phyloP scores from a whole-genome alignment of 2,113 vertebrate species.

The Microtus richardsoni region DNA sequence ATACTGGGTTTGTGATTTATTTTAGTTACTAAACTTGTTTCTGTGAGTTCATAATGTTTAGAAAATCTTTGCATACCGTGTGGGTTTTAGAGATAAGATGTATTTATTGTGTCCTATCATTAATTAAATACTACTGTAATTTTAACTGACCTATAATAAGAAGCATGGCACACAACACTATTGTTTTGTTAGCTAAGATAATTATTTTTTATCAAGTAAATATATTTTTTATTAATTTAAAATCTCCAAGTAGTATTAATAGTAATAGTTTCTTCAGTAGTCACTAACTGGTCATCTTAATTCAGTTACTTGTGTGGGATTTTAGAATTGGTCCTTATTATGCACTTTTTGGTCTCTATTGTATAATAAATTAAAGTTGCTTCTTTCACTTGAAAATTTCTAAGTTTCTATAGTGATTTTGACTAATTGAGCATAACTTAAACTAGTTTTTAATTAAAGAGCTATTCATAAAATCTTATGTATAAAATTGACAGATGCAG shows the following conservation, averaged over 20 bases:
- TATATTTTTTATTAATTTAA: slow-evolving; percentile 36
- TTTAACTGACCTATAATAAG: not conserved
- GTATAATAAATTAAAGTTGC: slow-evolving; percentile 45
- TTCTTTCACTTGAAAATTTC: slow-evolving; percentile 48
- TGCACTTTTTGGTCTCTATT: not conserved
- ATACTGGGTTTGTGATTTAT: not conserved
- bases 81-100: not conserved
- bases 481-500: slow-evolving; percentile 23
- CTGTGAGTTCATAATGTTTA: not conserved
- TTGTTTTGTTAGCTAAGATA: slow-evolving; percentile 23
- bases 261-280: slow-evolving; percentile 16
- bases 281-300: slow-evolving; percentile 33
- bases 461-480: not conserved
- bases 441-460: not conserved
- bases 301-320: slow-evolving; percentile 42
- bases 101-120: not conserved
- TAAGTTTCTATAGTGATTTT: slow-evolving; percentile 36
- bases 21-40: not conserved
- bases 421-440: slow-evolving; percentile 40
- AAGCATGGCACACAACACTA: not conserved
- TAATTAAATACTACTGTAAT: slow-evolving; percentile 34
- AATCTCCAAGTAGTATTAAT: slow-evolving; percentile 14
- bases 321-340: slow-evolving; percentile 52
- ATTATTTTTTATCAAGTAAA: not conserved
- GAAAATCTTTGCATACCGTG: not conserved